Conservation (phyloP, 2,113 vertebrate genomes). For the Xenopus laevis region DNA sequence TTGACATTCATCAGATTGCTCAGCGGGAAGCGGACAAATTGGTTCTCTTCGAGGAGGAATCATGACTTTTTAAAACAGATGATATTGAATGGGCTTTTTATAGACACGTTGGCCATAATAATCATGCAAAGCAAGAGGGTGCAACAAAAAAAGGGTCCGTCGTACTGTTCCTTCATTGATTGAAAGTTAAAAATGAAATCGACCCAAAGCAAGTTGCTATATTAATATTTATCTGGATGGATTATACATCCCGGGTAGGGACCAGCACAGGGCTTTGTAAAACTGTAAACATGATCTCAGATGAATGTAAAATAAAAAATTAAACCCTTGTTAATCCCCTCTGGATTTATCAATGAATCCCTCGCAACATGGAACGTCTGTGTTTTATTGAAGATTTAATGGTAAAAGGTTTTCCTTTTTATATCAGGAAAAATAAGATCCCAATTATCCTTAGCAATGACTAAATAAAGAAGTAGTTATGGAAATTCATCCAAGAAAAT, state of each 20-base stretch:
- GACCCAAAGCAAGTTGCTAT: not conserved
- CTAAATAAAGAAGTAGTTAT: too few relatives aligned
- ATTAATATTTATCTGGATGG: not conserved
- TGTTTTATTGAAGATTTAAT: conserved; percentile 2
- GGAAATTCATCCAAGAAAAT: too few relatives aligned
- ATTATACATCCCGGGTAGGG: not conserved
- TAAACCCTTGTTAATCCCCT: conserved; percentile 23
- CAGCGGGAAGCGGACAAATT: conserved; percentile 8
- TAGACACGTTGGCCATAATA: too few relatives aligned
- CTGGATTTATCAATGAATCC: conserved; percentile 2
- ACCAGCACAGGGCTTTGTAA: too few relatives aligned
- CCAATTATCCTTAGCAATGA: too few relatives aligned
- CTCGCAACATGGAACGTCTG: not conserved
- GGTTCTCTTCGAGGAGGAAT: not conserved
- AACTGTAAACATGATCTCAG: not conserved
- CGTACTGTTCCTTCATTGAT: too few relatives aligned
- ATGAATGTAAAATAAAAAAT: conserved; percentile 6
- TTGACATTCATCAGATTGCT: conserved; percentile 14
- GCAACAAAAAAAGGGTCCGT: too few relatives aligned
- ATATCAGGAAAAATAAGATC: too few relatives aligned
- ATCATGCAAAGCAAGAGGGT: too few relatives aligned
- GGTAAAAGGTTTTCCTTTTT: too few relatives aligned
- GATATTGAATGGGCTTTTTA: too few relatives aligned
- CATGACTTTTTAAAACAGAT: too few relatives aligned
- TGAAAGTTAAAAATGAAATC: not conserved